Conservation (phyloP, 1,140 invertebrate species). For the Conopomorpha cramerella region DNA sequence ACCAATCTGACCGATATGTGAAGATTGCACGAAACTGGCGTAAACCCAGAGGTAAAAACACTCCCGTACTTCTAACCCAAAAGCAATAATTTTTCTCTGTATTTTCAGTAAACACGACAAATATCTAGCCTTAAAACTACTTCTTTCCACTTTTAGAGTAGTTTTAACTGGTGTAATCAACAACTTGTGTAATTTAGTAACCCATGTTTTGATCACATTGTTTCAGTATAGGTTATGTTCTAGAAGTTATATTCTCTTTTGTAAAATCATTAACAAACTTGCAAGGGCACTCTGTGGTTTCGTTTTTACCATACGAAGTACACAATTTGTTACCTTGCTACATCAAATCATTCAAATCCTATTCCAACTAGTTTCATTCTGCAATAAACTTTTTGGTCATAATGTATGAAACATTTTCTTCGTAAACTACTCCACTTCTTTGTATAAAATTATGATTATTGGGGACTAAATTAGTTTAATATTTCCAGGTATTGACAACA, state of each 20-base stretch:
- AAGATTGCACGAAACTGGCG: constrained; percentile 80
- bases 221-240: constrained; percentile 2
- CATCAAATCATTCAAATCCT: constrained; percentile 32
- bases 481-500: constrained; percentile 94
- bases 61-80: no score
- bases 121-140: no score
- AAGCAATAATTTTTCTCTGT: no score
- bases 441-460: no score
- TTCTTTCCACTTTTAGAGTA: no score
- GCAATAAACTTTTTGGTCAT: constrained; percentile 36
- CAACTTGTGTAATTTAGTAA: no score
- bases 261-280: not conserved
- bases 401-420: constrained; percentile 28
- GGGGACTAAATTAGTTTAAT: not conserved
- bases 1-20: constrained; percentile 96
- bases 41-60: constrained; percentile 64
- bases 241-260: not conserved
- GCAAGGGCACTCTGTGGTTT: constrained; percentile 56
- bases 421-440: no score
- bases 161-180: no score
- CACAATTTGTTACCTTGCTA: constrained; percentile 57
- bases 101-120: no score
- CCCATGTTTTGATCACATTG: no score
- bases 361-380: constrained; percentile 21
- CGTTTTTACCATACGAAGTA: constrained; percentile 34